A percentile compares a stretch with the other conserved stretches of the same genome.
These are phyloP conservation scores for Gadopsis bispinosus DNA, from an alignment of 2,797 vertebrate species.

Conservation along the genomic window DNA sequence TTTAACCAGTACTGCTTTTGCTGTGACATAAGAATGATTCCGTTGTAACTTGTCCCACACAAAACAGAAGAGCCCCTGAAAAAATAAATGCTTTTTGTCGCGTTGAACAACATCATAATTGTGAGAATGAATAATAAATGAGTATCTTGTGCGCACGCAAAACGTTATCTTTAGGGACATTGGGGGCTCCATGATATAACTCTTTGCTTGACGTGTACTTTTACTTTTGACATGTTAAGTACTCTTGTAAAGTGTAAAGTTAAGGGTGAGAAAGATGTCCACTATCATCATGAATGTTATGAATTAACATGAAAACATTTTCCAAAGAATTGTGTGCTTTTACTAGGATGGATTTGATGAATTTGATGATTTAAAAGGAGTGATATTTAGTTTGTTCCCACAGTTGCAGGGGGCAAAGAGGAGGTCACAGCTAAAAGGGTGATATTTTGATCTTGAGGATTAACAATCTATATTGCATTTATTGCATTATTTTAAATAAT, in stretches of 20 bases:
- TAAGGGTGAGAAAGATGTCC: slow-evolving; percentile 28
- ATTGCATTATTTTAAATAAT: slow-evolving; percentile 16
- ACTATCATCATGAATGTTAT: slow-evolving; percentile 24
- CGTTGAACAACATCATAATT: neutral
- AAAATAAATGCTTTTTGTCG: too few species aligned
- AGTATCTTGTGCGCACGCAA: neutral
- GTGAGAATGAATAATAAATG: too few species aligned
- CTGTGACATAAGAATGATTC: too few species aligned
- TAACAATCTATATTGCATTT: slow-evolving; percentile 16
- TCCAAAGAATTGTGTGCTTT: slow-evolving; percentile 45
- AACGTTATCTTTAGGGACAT: too few species aligned
- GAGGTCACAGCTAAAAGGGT: slow-evolving; percentile 22
- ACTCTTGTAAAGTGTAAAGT: slow-evolving; percentile 12
- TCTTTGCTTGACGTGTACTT: neutral
- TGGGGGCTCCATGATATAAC: too few species aligned
- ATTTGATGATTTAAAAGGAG: slow-evolving; percentile 45
- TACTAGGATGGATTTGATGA: neutral
- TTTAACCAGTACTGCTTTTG: too few species aligned
- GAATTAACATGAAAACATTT: slow-evolving; percentile 43
- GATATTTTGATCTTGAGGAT: slow-evolving; percentile 44
- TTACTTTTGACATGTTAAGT: neutral
- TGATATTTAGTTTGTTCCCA: slow-evolving; percentile 61
- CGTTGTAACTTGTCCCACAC: too few species aligned
- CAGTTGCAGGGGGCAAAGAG: slow-evolving; percentile 39
- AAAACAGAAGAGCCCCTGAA: too few species aligned